These are phyloP conservation scores for Dipodomys spectabilis DNA, from an alignment of 2,113 vertebrate species.

Conservation along the genomic window DNA sequence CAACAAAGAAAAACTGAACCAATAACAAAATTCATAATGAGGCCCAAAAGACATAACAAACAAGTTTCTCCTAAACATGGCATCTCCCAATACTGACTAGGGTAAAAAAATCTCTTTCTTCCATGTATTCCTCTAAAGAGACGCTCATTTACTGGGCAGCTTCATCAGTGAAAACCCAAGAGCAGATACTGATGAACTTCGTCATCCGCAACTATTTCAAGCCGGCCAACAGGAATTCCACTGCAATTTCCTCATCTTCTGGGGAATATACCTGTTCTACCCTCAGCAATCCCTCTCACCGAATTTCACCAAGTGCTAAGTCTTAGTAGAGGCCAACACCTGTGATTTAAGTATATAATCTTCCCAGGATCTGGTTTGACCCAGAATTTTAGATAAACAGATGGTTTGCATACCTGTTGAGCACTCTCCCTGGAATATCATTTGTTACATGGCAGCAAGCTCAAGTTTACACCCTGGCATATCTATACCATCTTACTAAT, in stretches of 20 bases:
- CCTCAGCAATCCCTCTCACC: not conserved
- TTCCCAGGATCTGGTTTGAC: not conserved
- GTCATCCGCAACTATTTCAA: not conserved
- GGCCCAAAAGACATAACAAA: not conserved
- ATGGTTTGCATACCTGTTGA: not conserved
- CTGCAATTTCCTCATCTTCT: not conserved
- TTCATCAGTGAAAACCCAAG: not conserved
- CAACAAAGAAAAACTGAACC: slow-evolving; percentile 18
- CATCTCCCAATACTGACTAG: not conserved
- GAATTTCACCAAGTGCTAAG: not conserved
- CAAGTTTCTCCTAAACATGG: not conserved
- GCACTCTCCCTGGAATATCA: not conserved
- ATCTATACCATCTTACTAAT: not conserved
- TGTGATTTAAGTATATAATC: not conserved
- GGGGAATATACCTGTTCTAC: not conserved
- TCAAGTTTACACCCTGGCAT: slow-evolving; percentile 5
- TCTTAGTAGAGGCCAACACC: not conserved
- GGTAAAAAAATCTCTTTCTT: not conserved
- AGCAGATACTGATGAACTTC: not conserved
- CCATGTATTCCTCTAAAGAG: not conserved
- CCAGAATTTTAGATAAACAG: not conserved
- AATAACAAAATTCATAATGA: not conserved
- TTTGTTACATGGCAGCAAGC: not conserved
- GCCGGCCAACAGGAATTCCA: not conserved
- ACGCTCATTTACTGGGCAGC: not conserved